These are phyloP conservation scores for Istiophorus platypterus DNA, from an alignment of 2,113 vertebrate species.

Conservation along the genomic window DNA sequence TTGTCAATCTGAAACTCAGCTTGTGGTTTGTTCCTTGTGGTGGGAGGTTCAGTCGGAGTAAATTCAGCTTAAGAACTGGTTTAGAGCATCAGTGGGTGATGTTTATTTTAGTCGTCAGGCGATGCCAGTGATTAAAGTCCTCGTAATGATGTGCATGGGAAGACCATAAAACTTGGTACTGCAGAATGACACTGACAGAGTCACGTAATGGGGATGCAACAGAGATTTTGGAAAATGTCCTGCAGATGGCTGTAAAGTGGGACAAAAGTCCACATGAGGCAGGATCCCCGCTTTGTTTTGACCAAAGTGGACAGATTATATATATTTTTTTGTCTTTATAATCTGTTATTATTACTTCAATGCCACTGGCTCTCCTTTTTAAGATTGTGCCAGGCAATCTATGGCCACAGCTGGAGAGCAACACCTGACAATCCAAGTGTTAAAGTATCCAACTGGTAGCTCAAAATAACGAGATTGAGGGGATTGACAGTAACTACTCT, in stretches of 20 bases:
- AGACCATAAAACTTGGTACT: not conserved
- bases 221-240: slow-evolving; percentile 7
- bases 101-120: not conserved
- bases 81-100: not conserved
- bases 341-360: not conserved
- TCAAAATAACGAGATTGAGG: not conserved
- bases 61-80: not conserved
- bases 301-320: not conserved
- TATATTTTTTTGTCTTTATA: not conserved
- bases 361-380: not conserved
- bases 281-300: not conserved
- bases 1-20: not conserved
- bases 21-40: not conserved
- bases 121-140: not conserved
- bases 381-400: not conserved
- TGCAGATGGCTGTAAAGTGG: slow-evolving; percentile 38
- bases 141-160: not conserved
- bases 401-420: not conserved
- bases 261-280: slow-evolving; percentile 12
- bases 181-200: not conserved
- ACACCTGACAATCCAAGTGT: not conserved
- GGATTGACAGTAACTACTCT: too few species aligned
- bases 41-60: not conserved
- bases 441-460: not conserved
- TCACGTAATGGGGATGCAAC: not conserved